Conservation (phyloP, 2,113 vertebrate species). For the Dicentrarchus labrax region DNA sequence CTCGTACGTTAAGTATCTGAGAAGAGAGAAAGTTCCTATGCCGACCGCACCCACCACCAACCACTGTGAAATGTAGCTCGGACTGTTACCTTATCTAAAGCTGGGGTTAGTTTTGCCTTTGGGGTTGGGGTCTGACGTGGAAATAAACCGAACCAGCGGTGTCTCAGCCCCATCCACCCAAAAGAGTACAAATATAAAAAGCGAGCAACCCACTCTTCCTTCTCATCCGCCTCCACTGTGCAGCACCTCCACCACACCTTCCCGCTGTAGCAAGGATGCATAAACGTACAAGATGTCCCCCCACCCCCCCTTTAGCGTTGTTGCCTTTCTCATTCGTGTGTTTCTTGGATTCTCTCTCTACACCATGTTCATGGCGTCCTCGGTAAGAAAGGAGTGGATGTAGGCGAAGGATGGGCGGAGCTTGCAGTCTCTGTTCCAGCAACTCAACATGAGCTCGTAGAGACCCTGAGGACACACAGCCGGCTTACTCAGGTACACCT, state of each 20-base stretch:
- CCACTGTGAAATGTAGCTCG: slow-evolving; percentile 38
- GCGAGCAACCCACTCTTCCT: slow-evolving; percentile 60
- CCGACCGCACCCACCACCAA: slow-evolving; percentile 77
- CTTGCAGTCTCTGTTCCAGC: slow-evolving; percentile 94
- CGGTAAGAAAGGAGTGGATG: slow-evolving; percentile 90
- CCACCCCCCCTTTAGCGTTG: neutral
- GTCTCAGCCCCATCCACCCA: slow-evolving; percentile 68
- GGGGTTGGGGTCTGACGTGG: slow-evolving; percentile 57
- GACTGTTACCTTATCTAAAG: slow-evolving; percentile 40
- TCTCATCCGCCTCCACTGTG: slow-evolving; percentile 41
- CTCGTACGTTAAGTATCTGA: slow-evolving; percentile 35
- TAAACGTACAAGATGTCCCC: neutral
- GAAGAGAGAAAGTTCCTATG: slow-evolving; percentile 69
- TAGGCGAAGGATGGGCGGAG: slow-evolving; percentile 90
- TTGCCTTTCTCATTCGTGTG: neutral
- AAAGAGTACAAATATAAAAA: slow-evolving; percentile 73
- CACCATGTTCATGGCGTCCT: slow-evolving; percentile 92
- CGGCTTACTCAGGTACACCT: slow-evolving; percentile 90
- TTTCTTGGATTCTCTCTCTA: slow-evolving; percentile 57
- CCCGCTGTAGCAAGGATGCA: slow-evolving; percentile 31
- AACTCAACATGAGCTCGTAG: slow-evolving; percentile 92
- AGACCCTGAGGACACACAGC: slow-evolving; percentile 90
- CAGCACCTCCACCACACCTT: slow-evolving; percentile 45
- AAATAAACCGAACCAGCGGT: slow-evolving; percentile 84
- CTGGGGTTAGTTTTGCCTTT: slow-evolving; percentile 26